Evolutionary conservation across 2,113 vertebrate genomes (phyloP).

Genomic region (Myxocyprinus asiaticus): DNA sequence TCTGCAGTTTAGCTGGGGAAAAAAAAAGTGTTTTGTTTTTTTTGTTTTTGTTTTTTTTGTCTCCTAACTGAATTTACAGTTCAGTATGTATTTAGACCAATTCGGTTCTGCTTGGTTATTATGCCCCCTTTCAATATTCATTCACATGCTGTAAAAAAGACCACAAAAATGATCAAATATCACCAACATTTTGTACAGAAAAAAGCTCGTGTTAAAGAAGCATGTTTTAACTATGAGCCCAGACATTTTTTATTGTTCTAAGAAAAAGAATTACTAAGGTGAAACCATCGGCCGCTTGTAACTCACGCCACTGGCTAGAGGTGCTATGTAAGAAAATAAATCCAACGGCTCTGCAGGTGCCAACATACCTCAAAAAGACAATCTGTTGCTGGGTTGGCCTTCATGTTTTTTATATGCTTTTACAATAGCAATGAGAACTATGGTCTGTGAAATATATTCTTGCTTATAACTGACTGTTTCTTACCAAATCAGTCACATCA

Average conservation of each 20-base stretch:
- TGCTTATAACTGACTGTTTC: conserved; percentile 83
- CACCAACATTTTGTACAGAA: conserved; percentile 72
- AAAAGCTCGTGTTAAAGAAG: conserved; percentile 78
- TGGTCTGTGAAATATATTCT: conserved; percentile 79
- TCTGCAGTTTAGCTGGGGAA: conserved; percentile 92
- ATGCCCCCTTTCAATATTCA: conserved; percentile 78
- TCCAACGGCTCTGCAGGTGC: conserved; percentile 73
- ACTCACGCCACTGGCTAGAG: conserved; percentile 74
- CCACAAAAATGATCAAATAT: not conserved
- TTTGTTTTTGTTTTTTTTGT: conserved; percentile 78
- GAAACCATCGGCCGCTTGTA: conserved; percentile 38
- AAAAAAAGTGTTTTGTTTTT: conserved; percentile 79
- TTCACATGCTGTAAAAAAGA: conserved; percentile 71
- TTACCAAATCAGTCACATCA: conserved; percentile 84
- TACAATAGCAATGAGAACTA: conserved; percentile 74
- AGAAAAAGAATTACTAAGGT: conserved; percentile 56
- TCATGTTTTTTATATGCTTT: conserved; percentile 79
- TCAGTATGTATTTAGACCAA: conserved; percentile 23
- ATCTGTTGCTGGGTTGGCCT: conserved; percentile 72
- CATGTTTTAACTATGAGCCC: conserved; percentile 73
- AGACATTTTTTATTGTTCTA: conserved; percentile 85
- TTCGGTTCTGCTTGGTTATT: conserved; percentile 54
- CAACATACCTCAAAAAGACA: not conserved
- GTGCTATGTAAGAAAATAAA: conserved; percentile 57
- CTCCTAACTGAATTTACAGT: conserved; percentile 66